Evolutionary conservation across 2,888 invertebrate genomes (phyloP).

Genomic region (Tetropium fuscum): DNA sequence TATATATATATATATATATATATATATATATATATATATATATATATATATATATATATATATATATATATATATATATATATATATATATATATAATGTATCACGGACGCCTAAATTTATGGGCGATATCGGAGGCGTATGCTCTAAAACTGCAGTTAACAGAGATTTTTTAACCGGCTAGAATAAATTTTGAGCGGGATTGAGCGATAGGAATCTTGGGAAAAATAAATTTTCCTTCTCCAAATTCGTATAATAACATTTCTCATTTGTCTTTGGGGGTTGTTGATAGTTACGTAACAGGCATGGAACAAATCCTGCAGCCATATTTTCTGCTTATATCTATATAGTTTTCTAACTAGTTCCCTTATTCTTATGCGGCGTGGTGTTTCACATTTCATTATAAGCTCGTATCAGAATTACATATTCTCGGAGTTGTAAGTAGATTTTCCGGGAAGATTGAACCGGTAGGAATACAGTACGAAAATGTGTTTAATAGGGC

Average conservation of each 20-base stretch:
- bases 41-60: no score
- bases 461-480: constrained; percentile 9
- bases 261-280: constrained; percentile 1
- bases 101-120: no score
- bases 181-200: constrained; percentile 11
- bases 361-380: background rate
- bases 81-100: no score
- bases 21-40: no score
- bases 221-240: constrained; percentile 11
- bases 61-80: no score
- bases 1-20: no score
- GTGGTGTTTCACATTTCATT: background rate
- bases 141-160: constrained; percentile 5
- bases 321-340: background rate
- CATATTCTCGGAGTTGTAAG: constrained; percentile 8
- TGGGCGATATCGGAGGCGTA: no score
- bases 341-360: background rate
- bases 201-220: constrained; percentile 15
- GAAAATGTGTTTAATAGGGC: constrained; percentile 27
- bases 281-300: background rate
- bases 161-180: constrained; percentile 10
- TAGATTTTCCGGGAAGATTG: constrained; percentile 18
- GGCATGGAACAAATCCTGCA: background rate
- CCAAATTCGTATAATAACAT: constrained; percentile 10
- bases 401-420: constrained; percentile 20